Evolutionary conservation across 2,888 invertebrate species (phyloP).

Genomic region (Deilephila porcellus): DNA sequence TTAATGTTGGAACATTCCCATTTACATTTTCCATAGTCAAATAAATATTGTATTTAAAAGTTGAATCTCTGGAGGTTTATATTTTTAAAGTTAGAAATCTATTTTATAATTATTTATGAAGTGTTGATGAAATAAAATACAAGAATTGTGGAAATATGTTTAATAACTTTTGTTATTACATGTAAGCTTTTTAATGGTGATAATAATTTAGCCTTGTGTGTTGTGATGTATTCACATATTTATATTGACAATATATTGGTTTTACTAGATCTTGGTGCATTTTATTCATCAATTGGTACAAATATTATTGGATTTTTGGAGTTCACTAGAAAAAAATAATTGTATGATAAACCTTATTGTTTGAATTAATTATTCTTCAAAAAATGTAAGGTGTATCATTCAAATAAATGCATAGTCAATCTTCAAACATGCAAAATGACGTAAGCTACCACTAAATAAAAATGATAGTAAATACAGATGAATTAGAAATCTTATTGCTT

Average conservation of each 20-base stretch:
- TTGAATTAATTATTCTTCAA: background rate
- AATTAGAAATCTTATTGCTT: too few relatives aligned
- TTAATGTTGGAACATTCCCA: slow-evolving; percentile 19
- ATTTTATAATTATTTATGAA: background rate
- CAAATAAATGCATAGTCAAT: too few relatives aligned
- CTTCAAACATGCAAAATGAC: background rate
- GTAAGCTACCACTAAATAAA: background rate
- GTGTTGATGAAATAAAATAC: background rate
- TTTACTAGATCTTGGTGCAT: slow-evolving; percentile 24
- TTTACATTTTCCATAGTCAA: slow-evolving; percentile 17
- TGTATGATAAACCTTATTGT: slow-evolving; percentile 19
- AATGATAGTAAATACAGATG: too few relatives aligned
- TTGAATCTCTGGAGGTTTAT: slow-evolving; percentile 15
- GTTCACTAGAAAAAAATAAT: slow-evolving; percentile 50
- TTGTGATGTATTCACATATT: background rate
- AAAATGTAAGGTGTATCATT: too few relatives aligned
- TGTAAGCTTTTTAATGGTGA: slow-evolving; percentile 13
- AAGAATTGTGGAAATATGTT: slow-evolving; percentile 4
- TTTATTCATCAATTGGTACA: slow-evolving; percentile 61
- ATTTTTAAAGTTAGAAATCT: background rate
- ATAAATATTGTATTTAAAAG: slow-evolving; percentile 11
- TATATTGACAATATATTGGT: slow-evolving; percentile 25
- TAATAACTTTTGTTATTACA: slow-evolving; percentile 19
- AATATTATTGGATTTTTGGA: slow-evolving; percentile 53
- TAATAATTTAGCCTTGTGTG: background rate